Conservation (phyloP, 2,888 invertebrate species). For the Caenorhabditis sp. region DNA sequence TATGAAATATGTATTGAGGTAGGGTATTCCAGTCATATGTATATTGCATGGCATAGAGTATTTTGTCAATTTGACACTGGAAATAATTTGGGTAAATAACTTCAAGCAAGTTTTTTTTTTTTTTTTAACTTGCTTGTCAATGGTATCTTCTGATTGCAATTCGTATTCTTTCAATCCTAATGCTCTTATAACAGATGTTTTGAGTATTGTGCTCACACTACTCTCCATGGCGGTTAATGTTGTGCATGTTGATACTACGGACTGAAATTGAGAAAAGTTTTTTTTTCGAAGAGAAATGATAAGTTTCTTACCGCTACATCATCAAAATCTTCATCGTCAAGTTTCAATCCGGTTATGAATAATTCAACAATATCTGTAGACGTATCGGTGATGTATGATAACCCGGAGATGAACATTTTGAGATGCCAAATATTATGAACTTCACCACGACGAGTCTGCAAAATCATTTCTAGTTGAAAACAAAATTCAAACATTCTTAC, state of each 20-base stretch:
- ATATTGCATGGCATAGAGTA: conserved; percentile 44
- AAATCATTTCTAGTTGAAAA: too few relatives aligned
- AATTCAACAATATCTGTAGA: conserved; percentile 55
- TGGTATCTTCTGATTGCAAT: conserved; percentile 41
- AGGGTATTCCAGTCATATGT: conserved; percentile 46
- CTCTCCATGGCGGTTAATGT: conserved; percentile 34
- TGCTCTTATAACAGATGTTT: conserved; percentile 46
- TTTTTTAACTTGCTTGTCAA: conserved; percentile 35
- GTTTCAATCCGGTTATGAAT: conserved; percentile 59
- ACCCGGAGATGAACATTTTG: conserved; percentile 57
- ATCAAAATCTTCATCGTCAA: conserved; percentile 51
- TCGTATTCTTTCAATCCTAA: conserved; percentile 41
- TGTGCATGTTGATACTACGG: conserved; percentile 32
- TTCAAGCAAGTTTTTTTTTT: too few relatives aligned
- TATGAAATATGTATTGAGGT: conserved; percentile 62
- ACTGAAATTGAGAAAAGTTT: too few relatives aligned
- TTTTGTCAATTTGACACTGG: conserved; percentile 27
- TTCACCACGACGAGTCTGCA: conserved; percentile 30
- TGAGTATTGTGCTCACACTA: conserved; percentile 24
- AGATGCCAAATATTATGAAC: conserved; percentile 49
- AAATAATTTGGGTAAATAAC: too few relatives aligned
- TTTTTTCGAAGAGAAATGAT: too few relatives aligned
- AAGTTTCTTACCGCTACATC: conserved; percentile 41
- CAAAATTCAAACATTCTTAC: conserved; percentile 5
- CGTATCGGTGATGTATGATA: conserved; percentile 53